Conservation (phyloP, 64 coral and sea anemone species). For the Hydrozoanthus tunicans region DNA sequence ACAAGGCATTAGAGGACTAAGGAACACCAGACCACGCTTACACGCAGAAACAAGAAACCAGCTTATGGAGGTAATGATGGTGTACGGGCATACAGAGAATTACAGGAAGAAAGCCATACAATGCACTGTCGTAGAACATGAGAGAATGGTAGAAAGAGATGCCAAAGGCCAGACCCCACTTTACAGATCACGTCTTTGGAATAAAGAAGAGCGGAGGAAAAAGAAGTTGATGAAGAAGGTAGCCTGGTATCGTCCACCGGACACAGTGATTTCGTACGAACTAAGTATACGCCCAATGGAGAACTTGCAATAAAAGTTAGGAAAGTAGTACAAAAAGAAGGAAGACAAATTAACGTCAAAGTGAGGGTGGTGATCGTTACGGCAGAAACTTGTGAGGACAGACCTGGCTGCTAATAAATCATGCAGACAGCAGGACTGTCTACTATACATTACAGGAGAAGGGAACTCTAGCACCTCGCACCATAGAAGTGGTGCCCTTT, state of each 20-base stretch:
- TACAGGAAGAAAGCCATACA: conserved; percentile 36
- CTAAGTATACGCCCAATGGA: not conserved
- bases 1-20: conserved; percentile 26
- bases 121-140: conserved; percentile 45
- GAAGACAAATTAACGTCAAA: not conserved
- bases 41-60: conserved; percentile 28
- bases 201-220: not conserved
- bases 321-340: conserved; percentile 7
- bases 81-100: conserved; percentile 3
- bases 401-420: conserved; percentile 9
- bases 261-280: conserved; percentile 12
- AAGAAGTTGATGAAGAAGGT: not conserved
- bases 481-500: not conserved
- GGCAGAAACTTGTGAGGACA: not conserved
- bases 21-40: conserved; percentile 37
- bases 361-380: not conserved
- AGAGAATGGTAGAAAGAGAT: conserved; percentile 56
- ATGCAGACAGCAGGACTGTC: conserved; percentile 31
- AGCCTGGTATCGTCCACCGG: not conserved
- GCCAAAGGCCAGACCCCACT: conserved; percentile 44
- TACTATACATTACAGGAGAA: not conserved
- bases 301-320: not conserved
- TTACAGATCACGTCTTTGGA: conserved; percentile 23
- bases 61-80: conserved; percentile 51
- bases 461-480: not conserved